These are phyloP conservation scores for Clarias batrachus DNA, from an alignment of 2,113 vertebrate species.

Conservation along the genomic window DNA sequence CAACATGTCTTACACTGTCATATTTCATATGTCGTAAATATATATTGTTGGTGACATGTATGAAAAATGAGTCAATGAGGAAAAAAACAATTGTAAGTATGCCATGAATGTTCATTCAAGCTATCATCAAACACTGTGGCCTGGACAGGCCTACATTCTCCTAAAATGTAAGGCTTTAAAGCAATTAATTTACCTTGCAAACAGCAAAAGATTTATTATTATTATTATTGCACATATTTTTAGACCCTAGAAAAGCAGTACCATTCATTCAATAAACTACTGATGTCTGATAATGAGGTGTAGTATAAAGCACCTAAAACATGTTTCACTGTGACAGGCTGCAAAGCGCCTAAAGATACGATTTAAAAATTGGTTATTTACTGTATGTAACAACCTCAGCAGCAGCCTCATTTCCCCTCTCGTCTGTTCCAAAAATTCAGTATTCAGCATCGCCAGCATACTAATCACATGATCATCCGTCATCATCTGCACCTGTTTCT, in stretches of 20 bases:
- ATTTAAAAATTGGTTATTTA: too few relatives aligned
- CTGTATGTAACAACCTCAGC: too few relatives aligned
- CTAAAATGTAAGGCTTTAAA: constrained; percentile 50
- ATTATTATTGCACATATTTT: constrained; percentile 71
- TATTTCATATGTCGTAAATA: background rate
- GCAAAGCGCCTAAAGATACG: too few relatives aligned
- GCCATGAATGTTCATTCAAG: constrained; percentile 59
- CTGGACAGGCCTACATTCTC: constrained; percentile 47
- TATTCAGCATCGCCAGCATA: too few relatives aligned
- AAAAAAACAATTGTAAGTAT: background rate
- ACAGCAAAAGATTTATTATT: constrained; percentile 6
- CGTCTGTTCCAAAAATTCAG: too few relatives aligned
- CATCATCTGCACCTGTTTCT: too few relatives aligned
- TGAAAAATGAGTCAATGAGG: background rate
- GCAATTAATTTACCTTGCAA: background rate
- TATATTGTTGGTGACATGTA: background rate
- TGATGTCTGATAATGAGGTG: constrained; percentile 64
- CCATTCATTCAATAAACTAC: constrained; percentile 62
- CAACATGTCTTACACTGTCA: too few relatives aligned
- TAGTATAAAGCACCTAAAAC: constrained; percentile 58
- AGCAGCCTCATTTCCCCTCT: too few relatives aligned
- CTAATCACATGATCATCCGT: too few relatives aligned
- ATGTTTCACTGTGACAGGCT: too few relatives aligned
- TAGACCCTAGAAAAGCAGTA: constrained; percentile 62
- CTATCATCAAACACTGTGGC: constrained; percentile 48